A percentile compares a stretch with the other conserved stretches of the same genome.
Evolutionary conservation across 2,113 vertebrate species (phyloP).

Genomic region (Porphyrio hochstetteri): DNA sequence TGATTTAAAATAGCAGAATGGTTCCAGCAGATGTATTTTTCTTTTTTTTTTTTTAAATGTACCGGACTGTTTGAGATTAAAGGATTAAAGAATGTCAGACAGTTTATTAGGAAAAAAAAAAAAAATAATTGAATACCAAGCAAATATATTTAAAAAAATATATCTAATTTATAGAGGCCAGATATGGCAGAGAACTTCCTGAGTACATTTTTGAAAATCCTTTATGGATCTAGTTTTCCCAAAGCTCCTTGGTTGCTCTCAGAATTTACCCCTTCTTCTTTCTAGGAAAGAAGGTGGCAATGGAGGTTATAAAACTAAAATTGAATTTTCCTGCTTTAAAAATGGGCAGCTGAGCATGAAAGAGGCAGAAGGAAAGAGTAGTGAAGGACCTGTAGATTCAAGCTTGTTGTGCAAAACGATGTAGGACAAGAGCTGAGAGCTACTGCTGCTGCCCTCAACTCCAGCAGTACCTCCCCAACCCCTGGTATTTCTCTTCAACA

Average conservation of each 20-base stretch:
- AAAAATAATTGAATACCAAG: neutral
- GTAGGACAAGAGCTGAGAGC: neutral
- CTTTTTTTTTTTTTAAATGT: neutral
- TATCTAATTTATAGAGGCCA: neutral
- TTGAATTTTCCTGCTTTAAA: neutral
- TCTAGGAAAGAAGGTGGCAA: neutral
- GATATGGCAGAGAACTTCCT: neutral
- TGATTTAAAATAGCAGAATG: neutral
- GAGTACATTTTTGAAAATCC: neutral
- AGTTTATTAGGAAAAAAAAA: neutral
- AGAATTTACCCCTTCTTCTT: neutral
- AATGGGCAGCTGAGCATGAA: neutral
- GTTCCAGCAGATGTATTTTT: neutral
- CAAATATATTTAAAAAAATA: neutral
- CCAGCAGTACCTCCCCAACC: neutral
- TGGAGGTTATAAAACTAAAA: neutral
- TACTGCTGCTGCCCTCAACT: neutral
- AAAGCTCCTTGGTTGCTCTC: neutral
- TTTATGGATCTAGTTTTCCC: neutral
- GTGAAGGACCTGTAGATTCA: neutral
- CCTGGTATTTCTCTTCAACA: neutral
- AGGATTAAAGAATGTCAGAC: neutral
- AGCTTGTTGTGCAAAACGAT: neutral
- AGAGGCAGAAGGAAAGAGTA: neutral
- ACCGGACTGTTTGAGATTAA: neutral